Percentiles rank a stretch among this genome's conserved stretches.
Conservation (phyloP, 2,888 invertebrate genomes). For the Patella ulyssiponensis region DNA sequence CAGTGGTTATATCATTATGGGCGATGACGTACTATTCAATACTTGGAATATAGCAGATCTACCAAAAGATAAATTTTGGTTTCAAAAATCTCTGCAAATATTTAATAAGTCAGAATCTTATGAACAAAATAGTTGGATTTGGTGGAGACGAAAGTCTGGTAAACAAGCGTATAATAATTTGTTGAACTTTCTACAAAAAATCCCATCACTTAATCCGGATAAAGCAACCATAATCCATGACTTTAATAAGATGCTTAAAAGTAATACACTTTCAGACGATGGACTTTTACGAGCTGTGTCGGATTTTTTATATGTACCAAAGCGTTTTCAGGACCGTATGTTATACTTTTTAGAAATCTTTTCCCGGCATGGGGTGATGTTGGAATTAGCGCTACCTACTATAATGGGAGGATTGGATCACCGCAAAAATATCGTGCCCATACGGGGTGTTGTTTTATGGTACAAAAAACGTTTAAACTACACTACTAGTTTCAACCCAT, state of each 20-base stretch:
- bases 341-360: not conserved
- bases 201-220: not conserved
- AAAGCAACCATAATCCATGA: not conserved
- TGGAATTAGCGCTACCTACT: not conserved
- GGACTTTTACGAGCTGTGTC: not conserved
- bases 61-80: not conserved
- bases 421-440: not conserved
- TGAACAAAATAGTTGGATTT: not conserved
- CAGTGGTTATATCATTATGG: not conserved
- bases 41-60: not conserved
- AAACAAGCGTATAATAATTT: not conserved
- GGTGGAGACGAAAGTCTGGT: not conserved
- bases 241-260: not conserved
- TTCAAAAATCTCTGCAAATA: not conserved
- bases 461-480: not conserved
- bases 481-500: not conserved
- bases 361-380: not conserved
- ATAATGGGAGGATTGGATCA: not conserved
- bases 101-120: not conserved
- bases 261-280: not conserved
- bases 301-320: not conserved
- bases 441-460: not conserved
- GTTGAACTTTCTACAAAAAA: not conserved
- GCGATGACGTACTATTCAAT: conserved; percentile 1
- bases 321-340: not conserved